A percentile compares a stretch with the other conserved stretches of the same genome.
phyloP scores from a whole-genome alignment of 2,888 invertebrate genomes.

The Hoplodrina blanda region DNA sequence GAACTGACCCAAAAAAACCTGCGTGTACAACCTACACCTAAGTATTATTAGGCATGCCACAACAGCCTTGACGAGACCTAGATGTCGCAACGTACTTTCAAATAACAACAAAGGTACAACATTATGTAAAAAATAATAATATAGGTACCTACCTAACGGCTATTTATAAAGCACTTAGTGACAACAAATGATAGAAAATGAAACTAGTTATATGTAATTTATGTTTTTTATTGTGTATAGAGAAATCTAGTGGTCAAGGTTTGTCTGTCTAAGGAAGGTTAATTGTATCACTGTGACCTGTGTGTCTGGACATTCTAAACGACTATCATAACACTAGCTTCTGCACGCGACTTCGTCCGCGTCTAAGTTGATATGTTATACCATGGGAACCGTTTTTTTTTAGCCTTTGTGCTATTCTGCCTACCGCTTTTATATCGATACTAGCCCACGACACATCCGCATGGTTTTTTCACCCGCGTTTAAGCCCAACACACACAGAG shows the following conservation, averaged over 20 bases:
- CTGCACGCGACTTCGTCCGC: too few relatives aligned
- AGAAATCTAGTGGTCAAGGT: slow-evolving; percentile 55
- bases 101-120: slow-evolving; percentile 34
- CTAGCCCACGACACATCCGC: too few relatives aligned
- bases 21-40: slow-evolving; percentile 6
- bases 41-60: slow-evolving; percentile 38
- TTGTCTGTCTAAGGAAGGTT: slow-evolving; percentile 20
- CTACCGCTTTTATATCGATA: too few relatives aligned
- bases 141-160: neutral
- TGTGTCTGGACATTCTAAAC: slow-evolving; percentile 40
- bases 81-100: slow-evolving; percentile 46
- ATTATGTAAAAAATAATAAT: slow-evolving; percentile 18
- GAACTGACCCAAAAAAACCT: slow-evolving; percentile 12
- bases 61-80: slow-evolving; percentile 26
- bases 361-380: too few relatives aligned
- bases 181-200: slow-evolving; percentile 18
- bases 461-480: too few relatives aligned
- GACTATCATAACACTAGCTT: slow-evolving; percentile 17
- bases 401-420: too few relatives aligned
- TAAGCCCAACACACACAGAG: too few relatives aligned
- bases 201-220: neutral
- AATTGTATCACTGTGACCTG: slow-evolving; percentile 20
- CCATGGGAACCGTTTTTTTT: too few relatives aligned
- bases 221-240: slow-evolving; percentile 39
- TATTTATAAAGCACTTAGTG: slow-evolving; percentile 13